Base-by-base conservation (phyloP, 2,888 invertebrate species). In the Sinohyriopsis cumingii region DNA sequence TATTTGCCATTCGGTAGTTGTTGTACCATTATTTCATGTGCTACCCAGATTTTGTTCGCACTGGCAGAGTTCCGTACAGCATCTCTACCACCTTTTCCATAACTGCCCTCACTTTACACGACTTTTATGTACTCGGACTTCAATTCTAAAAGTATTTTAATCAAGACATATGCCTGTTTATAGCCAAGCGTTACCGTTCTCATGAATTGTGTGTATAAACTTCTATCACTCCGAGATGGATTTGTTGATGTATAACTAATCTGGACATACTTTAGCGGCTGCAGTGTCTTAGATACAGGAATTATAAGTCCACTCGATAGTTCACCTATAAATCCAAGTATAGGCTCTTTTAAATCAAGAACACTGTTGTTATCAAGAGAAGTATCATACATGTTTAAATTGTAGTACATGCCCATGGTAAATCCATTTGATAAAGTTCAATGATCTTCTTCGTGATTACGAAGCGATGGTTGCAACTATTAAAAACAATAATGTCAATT, bases 51-150 rank as follows among this genome's bases (percentile, higher is more conserved):
- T 5, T 57, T 59, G 55, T 69, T 60, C 59, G 62, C 25, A 3
- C 61, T 20, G 15, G 72, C 68, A 18, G 60, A 19, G 7, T 67
- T 57, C 15, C n/a, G 54, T 12, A 77, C 25, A 24, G 68, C 65
- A 22, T 69, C 67, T 25, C 65, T 57, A 12, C 77, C 78, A 19
- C 63, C 77, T 59, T 73, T 72, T 0, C 80, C 80, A 24, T 78
- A 80, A 18, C 74, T 68, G n/a, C 74, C 74, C 25, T 66, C 59
- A 55, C 78, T 80, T 62, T 77, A 78, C 15, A 80, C 69, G 57
- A 77, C 65, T 59, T 80, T 77, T n/a, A 77, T 69, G 56, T 72
- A 80, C 28, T 72, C 66, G 3, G 69, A 72, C 1, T 63, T 45
- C 0, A 80, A 60, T 28, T 71, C 57, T 24, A 68, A 54, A 24